These are phyloP conservation scores for Apamea monoglypha DNA, from an alignment of 2,888 invertebrate species.

Conservation along the genomic window DNA sequence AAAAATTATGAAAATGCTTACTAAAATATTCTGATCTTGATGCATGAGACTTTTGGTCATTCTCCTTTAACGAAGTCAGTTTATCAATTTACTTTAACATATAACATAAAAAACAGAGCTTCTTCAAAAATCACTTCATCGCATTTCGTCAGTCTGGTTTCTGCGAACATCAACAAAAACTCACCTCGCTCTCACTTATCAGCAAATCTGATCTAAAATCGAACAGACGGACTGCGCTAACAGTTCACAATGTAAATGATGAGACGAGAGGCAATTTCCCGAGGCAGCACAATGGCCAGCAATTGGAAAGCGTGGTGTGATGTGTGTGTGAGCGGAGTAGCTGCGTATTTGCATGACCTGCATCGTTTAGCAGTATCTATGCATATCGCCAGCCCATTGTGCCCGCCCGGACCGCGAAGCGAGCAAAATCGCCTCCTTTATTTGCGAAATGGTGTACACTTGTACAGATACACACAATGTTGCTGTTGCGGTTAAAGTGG, in stretches of 20 bases:
- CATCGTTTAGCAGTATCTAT: conserved; percentile 85
- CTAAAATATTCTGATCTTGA: too few relatives aligned
- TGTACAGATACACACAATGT: conserved; percentile 75
- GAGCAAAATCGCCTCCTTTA: conserved; percentile 86
- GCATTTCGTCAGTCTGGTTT: conserved; percentile 17
- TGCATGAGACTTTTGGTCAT: too few relatives aligned
- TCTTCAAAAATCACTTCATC: conserved; percentile 26
- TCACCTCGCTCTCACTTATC: conserved; percentile 37
- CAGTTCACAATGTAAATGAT: conserved; percentile 65
- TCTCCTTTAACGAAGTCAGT: too few relatives aligned
- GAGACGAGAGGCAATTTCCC: conserved; percentile 68
- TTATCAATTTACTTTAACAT: neutral
- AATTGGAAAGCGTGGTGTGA: conserved; percentile 81
- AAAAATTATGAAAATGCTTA: too few relatives aligned
- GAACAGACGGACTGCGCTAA: conserved; percentile 53
- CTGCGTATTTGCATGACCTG: conserved; percentile 81
- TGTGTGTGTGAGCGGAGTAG: conserved; percentile 76
- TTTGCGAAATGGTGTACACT: conserved; percentile 78
- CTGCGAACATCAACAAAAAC: conserved; percentile 45
- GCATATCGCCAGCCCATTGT: conserved; percentile 87
- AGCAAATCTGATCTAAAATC: conserved; percentile 57
- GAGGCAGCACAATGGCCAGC: conserved; percentile 70
- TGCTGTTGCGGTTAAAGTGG: conserved; percentile 57
- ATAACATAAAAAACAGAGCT: conserved; percentile 1
- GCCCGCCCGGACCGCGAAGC: conserved; percentile 84